Percentiles rank a stretch among this genome's conserved stretches.
phyloP scores from a whole-genome alignment of 2,113 vertebrate species.

The Charadrius vociferus region DNA sequence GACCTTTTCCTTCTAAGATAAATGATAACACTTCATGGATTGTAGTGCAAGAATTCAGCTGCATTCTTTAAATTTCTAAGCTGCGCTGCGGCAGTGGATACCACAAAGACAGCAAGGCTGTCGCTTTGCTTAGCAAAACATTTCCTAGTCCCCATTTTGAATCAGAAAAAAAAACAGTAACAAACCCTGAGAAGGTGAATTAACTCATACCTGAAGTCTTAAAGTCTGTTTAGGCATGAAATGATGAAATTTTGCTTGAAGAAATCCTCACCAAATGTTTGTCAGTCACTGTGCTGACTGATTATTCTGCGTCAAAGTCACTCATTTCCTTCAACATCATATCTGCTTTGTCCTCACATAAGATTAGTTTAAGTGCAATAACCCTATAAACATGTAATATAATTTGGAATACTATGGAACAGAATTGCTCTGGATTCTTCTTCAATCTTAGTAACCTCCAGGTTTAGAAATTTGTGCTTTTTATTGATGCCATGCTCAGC shows the following conservation, averaged over 20 bases:
- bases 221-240: background rate
- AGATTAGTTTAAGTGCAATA: background rate
- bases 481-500: background rate
- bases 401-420: background rate
- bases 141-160: background rate
- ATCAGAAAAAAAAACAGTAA: background rate
- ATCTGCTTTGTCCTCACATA: background rate
- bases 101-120: background rate
- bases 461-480: background rate
- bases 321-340: accelerated
- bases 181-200: background rate
- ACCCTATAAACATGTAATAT: background rate
- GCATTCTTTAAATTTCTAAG: background rate
- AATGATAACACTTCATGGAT: background rate
- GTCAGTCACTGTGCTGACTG: background rate
- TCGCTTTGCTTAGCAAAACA: background rate
- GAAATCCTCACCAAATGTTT: background rate
- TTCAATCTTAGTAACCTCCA: background rate
- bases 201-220: background rate
- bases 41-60: background rate
- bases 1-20: background rate
- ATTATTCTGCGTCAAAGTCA: background rate
- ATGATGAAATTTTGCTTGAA: background rate
- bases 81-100: background rate
- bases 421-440: background rate